Base-by-base conservation (phyloP, 30 jellyfish, hydroid and myxozoan species). In the Hydra vulgaris region DNA sequence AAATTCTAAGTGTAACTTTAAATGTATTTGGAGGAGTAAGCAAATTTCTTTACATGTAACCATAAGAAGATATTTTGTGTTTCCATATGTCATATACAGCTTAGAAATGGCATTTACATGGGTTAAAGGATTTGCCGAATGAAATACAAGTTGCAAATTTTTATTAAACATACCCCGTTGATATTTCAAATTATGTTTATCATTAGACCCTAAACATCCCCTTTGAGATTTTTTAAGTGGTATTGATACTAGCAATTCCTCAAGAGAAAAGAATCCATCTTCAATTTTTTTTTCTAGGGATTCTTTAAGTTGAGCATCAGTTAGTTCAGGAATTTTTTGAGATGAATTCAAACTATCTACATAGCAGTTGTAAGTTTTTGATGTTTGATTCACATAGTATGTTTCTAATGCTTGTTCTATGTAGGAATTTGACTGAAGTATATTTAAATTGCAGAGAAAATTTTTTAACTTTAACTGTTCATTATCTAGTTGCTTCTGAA, bases 281-380 rank as follows among this genome's bases (percentile, higher is more conserved):
- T 76, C 83, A 81, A 82, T 7, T 12, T 86, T 79, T 18, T 74
- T 61, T 66, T 89, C 96, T 56, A 91, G 82, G 54, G 87, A 52
- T 1, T 86, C 92, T 18, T 67, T 73, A 4, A 91, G 79, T 74
- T 86, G 81, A 24, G 73, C 70, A 52, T 91, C 86, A 22, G 97
- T 85, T 16, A 82, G 88, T 21, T 83, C 52, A 8, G 86, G 88
- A 78, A 71, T 82, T 25, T 77, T 67, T 78, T 82, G 79, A 77
- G 83, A 85, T 12, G 23, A 18, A 23, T 78, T 85, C 8, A 72
- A 85, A 17, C 27, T 4, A 27, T 12, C 12, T 12, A 40, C 12
- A 12, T 40, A 3, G 61, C 61, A 3, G 61, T 12, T 12, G 12
- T 40, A 40, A 40, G 61, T 40, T 40, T 40, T 12, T 40, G 12